Conservation (phyloP, 2,888 invertebrate genomes). For the Sminthurinus aureus region DNA sequence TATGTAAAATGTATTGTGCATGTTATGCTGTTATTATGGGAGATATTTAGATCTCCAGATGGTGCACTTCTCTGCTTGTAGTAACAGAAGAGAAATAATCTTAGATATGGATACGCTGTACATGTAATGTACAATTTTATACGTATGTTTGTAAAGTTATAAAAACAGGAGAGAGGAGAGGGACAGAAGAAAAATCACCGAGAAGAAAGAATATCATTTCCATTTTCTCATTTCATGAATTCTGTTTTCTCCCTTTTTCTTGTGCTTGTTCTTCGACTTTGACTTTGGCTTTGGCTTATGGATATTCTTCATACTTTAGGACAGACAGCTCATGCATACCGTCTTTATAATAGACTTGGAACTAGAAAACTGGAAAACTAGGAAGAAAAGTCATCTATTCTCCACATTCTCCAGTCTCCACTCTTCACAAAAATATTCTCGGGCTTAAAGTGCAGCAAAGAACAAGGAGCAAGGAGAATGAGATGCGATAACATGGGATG, state of each 20-base stretch:
- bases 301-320: slow-evolving; percentile 21
- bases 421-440: background rate
- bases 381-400: too few species aligned
- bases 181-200: slow-evolving; percentile 35
- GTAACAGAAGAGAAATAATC: background rate
- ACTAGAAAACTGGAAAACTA: too few species aligned
- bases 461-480: background rate
- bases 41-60: slow-evolving; percentile 32
- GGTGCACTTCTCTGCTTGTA: slow-evolving; percentile 7
- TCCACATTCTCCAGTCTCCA: too few species aligned
- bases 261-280: background rate
- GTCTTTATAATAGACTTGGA: too few species aligned
- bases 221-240: slow-evolving; percentile 38
- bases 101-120: background rate
- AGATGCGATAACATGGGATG: background rate
- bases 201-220: slow-evolving; percentile 40
- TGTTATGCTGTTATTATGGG: background rate
- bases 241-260: slow-evolving; percentile 31
- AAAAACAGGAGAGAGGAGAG: background rate
- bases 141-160: background rate
- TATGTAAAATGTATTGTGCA: background rate
- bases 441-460: background rate
- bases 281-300: background rate
- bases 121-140: background rate
- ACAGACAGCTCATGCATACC: background rate